phyloP scores from a whole-genome alignment of 2,113 vertebrate species.

The Odobenus rosmarus region DNA sequence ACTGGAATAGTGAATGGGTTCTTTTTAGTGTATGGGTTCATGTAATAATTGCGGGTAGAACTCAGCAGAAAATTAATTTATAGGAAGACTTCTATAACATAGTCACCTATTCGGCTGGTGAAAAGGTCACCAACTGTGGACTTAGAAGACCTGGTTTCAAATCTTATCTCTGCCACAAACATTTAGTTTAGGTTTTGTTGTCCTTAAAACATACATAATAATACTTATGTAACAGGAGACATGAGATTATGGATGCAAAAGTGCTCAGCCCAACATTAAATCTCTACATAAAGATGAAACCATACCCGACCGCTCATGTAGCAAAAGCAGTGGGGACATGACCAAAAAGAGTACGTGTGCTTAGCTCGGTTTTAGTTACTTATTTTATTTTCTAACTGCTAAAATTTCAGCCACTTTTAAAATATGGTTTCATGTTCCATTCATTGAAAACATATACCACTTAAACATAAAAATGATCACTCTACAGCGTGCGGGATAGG shows the following conservation, averaged over 20 bases:
- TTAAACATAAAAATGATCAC: neutral
- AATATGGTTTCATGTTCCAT: neutral
- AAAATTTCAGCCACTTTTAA: neutral
- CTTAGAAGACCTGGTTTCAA: neutral
- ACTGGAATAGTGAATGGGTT: neutral
- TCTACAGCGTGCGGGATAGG: neutral
- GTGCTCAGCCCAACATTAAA: neutral
- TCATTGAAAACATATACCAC: neutral
- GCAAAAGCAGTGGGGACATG: neutral
- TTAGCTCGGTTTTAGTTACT: neutral
- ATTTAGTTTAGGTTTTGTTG: neutral
- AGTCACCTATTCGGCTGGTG: neutral
- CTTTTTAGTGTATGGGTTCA: neutral
- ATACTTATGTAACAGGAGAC: neutral
- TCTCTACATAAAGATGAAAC: neutral
- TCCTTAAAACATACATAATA: neutral
- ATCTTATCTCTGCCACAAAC: neutral
- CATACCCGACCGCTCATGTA: neutral
- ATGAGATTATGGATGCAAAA: neutral
- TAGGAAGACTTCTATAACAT: neutral
- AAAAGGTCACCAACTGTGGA: neutral
- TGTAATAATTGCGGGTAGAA: neutral
- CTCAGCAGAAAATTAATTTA: conserved; percentile 6
- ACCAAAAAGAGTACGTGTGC: neutral
- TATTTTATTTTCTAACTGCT: neutral